Evolutionary conservation across 2,888 invertebrate species (phyloP), one percentile per base, ranked within the genome.

Genomic region (Watsonalla binaria): DNA sequence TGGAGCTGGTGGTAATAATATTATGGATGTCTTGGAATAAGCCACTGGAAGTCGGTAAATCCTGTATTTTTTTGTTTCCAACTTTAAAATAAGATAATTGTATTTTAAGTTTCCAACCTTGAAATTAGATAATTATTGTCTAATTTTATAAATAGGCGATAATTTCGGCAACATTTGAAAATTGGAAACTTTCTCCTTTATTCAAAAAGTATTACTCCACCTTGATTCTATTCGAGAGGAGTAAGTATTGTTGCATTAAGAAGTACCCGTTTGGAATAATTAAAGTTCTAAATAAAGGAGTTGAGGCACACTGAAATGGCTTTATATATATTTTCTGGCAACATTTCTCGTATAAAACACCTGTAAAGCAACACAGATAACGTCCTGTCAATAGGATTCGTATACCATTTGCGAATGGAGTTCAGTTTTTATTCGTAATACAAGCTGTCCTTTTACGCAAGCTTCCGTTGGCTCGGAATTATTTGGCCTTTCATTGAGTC

Each of bases 331-430:
- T 56, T 55, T 59, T 56, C 50, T 66, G 66, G 70, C 62, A 63
- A 59, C 65, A 61, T 69, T 70, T 56, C 37, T 48, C 63, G 52
- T 51, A 53, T 67, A 58, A 64, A 62, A 72, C 71, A 74, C 59
- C 62, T 66, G 67, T 61, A 66, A 76, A 78, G 75, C 68, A 51
- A 64, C 64, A 63, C 57, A 59, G 48, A 63, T 63, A 69, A 58
- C 34, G 47, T 50, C 59, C 60, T 51, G 55, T 63, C 53, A 53
- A 60, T 58, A 60, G 59, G 61, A 58, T 62, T 57, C 60, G 45
- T 51, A 45, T 51, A 56, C 72, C 72, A 80, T 71, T 71, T 69
- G 53, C 66, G 72, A 73, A 74, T 75, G 77, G 78, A 72, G 72
- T 78, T 76, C 53, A 53, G 58, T 57, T 66, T 65, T 69, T 48